Evolutionary conservation across 2,797 vertebrate genomes (phyloP).

Genomic region (Atherinosoma microstoma): DNA sequence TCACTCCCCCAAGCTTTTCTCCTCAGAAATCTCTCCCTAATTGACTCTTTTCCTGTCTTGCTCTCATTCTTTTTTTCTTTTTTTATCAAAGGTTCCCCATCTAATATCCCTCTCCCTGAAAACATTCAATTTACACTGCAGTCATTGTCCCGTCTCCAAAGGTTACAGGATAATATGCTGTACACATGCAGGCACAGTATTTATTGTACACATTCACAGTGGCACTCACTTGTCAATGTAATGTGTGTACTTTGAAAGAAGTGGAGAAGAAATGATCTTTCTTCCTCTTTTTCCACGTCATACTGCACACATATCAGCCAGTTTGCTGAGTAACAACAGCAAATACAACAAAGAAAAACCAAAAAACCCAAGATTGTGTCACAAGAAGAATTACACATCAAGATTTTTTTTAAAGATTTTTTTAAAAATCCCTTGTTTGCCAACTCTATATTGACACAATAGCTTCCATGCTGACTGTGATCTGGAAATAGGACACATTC

Average conservation of each 20-base stretch:
- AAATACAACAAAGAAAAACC: not conserved
- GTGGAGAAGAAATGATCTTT: slow-evolving; percentile 12
- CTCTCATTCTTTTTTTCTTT: not conserved
- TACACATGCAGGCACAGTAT: slow-evolving; percentile 29
- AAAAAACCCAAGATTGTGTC: not conserved
- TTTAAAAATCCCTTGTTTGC: not conserved
- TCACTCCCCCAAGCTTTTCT: slow-evolving; percentile 25
- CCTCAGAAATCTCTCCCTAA: slow-evolving; percentile 6
- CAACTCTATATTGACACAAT: slow-evolving; percentile 14
- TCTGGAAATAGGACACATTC: slow-evolving; percentile 47
- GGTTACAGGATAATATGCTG: slow-evolving; percentile 20
- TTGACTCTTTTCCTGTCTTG: slow-evolving; percentile 6
- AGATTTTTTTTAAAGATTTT: not conserved
- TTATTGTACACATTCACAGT: slow-evolving; percentile 23
- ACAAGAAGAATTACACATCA: not conserved
- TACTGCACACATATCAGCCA: not conserved
- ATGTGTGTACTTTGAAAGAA: slow-evolving; percentile 35
- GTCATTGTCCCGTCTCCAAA: slow-evolving; percentile 2
- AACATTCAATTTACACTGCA: slow-evolving; percentile 9
- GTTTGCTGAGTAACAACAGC: slow-evolving; percentile 1
- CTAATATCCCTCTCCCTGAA: not conserved
- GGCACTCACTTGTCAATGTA: slow-evolving; percentile 55
- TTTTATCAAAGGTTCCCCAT: slow-evolving; percentile 9
- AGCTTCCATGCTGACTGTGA: slow-evolving; percentile 10
- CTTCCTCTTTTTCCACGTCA: slow-evolving; percentile 12